Percentiles rank a stretch among this genome's conserved stretches.
Conservation (phyloP, 2,888 invertebrate species). For the Cinara cedri region DNA sequence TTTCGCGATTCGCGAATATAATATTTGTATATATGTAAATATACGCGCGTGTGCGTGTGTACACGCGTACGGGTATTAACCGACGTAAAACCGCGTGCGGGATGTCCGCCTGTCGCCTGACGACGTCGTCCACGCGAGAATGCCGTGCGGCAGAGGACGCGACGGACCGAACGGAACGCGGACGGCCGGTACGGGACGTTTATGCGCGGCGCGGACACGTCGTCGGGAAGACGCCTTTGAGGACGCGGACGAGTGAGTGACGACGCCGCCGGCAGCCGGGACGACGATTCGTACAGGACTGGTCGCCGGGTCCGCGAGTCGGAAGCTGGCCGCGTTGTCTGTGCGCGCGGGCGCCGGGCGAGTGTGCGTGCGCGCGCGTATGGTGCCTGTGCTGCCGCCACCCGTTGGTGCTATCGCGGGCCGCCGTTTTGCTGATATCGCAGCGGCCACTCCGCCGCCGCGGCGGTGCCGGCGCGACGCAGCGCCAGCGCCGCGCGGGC, state of each 20-base stretch:
- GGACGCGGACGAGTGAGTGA: not conserved
- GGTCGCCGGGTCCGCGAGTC: conserved; percentile 33
- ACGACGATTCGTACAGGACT: conserved; percentile 38
- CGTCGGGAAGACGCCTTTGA: not conserved
- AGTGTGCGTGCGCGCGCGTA: not conserved
- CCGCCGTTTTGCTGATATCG: conserved; percentile 9
- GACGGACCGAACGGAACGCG: too few relatives aligned
- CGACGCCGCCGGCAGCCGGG: not conserved
- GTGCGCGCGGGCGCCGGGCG: not conserved
- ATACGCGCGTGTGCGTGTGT: too few relatives aligned
- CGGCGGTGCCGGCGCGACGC: not conserved
- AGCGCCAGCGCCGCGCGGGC: not conserved
- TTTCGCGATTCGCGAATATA: too few relatives aligned
- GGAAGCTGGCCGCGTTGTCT: conserved; percentile 19
- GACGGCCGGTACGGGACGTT: too few relatives aligned
- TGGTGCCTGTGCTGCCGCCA: not conserved
- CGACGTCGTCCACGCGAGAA: too few relatives aligned
- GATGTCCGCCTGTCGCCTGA: too few relatives aligned
- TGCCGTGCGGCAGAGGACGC: too few relatives aligned
- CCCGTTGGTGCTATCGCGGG: conserved; percentile 18
- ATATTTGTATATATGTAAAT: too few relatives aligned
- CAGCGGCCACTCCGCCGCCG: not conserved
- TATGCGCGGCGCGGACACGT: too few relatives aligned
- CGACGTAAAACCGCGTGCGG: too few relatives aligned
- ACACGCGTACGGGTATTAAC: too few relatives aligned